Conservation (phyloP, 2,888 invertebrate genomes). For the Himalopsyche kuldschensis region DNA sequence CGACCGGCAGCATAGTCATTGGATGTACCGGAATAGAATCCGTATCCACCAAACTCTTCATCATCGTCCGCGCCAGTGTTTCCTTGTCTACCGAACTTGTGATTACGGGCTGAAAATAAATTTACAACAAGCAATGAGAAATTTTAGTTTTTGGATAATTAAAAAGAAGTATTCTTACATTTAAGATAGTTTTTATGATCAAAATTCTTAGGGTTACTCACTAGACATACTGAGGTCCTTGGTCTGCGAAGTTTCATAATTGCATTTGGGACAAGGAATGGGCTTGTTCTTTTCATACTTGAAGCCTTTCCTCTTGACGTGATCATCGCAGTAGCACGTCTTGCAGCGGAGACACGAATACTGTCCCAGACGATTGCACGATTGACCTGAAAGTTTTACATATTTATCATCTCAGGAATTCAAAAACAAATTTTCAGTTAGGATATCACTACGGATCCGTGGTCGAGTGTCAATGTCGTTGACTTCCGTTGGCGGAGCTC, state of each 20-base stretch:
- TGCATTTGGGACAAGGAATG: slow-evolving; percentile 93
- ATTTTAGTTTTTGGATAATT: no score
- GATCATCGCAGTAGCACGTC: slow-evolving; percentile 95
- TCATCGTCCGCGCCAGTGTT: slow-evolving; percentile 63
- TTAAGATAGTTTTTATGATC: no score
- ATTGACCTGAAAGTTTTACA: slow-evolving; percentile 69
- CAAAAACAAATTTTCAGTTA: no score
- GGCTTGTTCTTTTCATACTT: slow-evolving; percentile 82
- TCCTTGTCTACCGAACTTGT: slow-evolving; percentile 87
- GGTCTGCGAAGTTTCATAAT: slow-evolving; percentile 89
- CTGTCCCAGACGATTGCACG: slow-evolving; percentile 92
- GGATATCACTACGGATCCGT: no score
- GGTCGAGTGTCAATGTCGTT: no score
- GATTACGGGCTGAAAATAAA: slow-evolving; percentile 67
- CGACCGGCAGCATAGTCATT: slow-evolving; percentile 43
- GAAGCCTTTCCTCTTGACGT: slow-evolving; percentile 88
- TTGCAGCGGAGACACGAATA: slow-evolving; percentile 95
- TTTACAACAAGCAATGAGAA: no score
- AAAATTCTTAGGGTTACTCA: slow-evolving; percentile 52
- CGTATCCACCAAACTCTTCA: slow-evolving; percentile 52
- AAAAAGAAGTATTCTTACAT: no score
- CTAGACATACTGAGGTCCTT: slow-evolving; percentile 96
- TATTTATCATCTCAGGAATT: not conserved
- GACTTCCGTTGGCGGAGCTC: no score
- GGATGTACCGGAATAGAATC: slow-evolving; percentile 49